A percentile compares a stretch with the other conserved stretches of the same genome.
Evolutionary conservation across 2,113 vertebrate species (phyloP).

Genomic region (Trichechus manatus): DNA sequence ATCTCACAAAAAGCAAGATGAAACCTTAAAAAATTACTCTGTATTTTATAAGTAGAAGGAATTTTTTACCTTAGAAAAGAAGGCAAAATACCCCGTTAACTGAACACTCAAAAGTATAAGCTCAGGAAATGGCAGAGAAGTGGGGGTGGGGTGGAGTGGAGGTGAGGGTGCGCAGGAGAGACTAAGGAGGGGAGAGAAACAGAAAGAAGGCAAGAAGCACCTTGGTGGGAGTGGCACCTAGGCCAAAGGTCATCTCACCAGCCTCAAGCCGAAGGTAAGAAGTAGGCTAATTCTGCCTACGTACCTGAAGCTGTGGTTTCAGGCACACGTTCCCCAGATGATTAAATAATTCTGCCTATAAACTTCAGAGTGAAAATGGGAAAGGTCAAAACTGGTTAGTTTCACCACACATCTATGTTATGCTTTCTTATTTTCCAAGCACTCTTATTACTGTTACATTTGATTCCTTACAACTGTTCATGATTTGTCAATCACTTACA

Average conservation of each 20-base stretch:
- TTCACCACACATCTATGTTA: neutral
- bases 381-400: neutral
- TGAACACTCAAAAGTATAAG: neutral
- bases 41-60: neutral
- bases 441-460: neutral
- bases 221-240: neutral
- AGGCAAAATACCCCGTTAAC: neutral
- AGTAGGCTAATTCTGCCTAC: neutral
- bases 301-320: neutral
- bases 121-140: too few species aligned
- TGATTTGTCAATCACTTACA: neutral
- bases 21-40: neutral
- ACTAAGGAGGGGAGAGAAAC: neutral
- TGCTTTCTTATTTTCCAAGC: neutral
- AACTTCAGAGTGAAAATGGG: neutral
- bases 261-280: neutral
- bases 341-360: neutral
- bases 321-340: neutral
- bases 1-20: conserved; percentile 28
- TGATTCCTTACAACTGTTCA: neutral
- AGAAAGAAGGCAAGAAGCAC: neutral
- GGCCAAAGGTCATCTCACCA: neutral
- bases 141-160: too few species aligned
- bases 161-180: rapidly evolving
- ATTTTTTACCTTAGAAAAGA: neutral